These are phyloP conservation scores for Incurvaria masculella DNA, from an alignment of 2,888 invertebrate species.

Conservation along the genomic window DNA sequence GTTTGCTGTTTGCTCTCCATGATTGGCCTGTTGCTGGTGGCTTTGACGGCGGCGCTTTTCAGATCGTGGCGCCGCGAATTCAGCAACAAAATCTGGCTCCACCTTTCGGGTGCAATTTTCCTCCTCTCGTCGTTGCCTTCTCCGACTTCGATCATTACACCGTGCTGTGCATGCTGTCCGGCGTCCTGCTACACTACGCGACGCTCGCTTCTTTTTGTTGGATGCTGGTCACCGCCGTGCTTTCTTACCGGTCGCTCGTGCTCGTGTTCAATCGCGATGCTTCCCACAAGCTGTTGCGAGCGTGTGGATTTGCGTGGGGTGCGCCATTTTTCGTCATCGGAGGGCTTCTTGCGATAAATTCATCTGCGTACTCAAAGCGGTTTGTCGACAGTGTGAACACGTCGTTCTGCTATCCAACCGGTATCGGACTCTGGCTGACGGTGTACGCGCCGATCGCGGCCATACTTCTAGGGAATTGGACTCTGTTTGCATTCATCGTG, in stretches of 20 bases:
- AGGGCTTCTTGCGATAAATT: constrained; percentile 41
- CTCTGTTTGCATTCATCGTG: constrained; percentile 57
- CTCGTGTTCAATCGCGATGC: constrained; percentile 59
- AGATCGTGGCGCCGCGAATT: constrained; percentile 60
- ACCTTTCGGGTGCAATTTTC: constrained; percentile 50
- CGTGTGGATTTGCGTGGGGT: constrained; percentile 63
- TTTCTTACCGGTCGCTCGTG: constrained; percentile 66
- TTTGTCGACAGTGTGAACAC: constrained; percentile 36
- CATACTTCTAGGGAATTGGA: constrained; percentile 54
- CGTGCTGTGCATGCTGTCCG: constrained; percentile 53
- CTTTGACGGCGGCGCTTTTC: constrained; percentile 51
- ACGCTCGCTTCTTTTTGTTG: constrained; percentile 65
- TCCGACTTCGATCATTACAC: constrained; percentile 31
- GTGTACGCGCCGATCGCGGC: constrained; percentile 52
- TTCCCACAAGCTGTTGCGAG: constrained; percentile 59
- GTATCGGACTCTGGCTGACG: constrained; percentile 50
- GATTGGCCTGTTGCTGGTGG: constrained; percentile 49
- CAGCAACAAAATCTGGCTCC: constrained; percentile 59
- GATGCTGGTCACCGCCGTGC: constrained; percentile 68
- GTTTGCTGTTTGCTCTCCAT: constrained; percentile 50
- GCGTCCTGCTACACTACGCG: constrained; percentile 63
- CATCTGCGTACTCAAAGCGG: constrained; percentile 41
- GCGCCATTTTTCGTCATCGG: constrained; percentile 51
- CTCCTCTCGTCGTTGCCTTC: constrained; percentile 37
- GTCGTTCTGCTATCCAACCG: constrained; percentile 54